Base-by-base conservation (phyloP, 2,888 invertebrate species). In the Pecten maximus region DNA sequence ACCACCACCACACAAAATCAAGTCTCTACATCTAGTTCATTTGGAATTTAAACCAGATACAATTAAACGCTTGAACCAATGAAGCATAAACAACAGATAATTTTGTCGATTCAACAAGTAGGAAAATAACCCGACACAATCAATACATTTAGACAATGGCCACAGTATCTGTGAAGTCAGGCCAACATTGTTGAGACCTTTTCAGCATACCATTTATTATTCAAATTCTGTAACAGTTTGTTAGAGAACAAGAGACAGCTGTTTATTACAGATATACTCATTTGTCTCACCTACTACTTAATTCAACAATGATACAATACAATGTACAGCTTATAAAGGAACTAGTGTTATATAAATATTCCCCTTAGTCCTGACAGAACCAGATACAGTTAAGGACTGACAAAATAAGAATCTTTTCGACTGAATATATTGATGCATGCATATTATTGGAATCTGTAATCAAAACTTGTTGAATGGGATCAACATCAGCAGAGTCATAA, bases 101-200 rank as follows among this genome's bases (percentile, higher is more conserved):
- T 74, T 74, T 74, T 74, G 74, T 74, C 74, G 60, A 74, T 74
- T 74, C 74, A 74, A 74, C 74, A 74, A 74, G 74, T 74, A 74
- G 74, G 28, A 35, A 74, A 74, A 74, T 74, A 74, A 74, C 74
- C 74, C 35, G 35, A 74, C 74, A 10, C 74, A 74, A 74, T 74
- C 74, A 74, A 74, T 74, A 74, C 74, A 28, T 74, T 74, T 28
- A 74, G 74, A 74, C 74, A 74, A 74, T 74, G 35, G 74, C 35
- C 28, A 35, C 35, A 8, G 35, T 74, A 74, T 74, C 74, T 35
- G 74, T 28, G 23, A 74, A 35, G 74, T 74, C 35, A 35, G 74
- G 74, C 35, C 35, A 74, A 74, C 74, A 74, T 23, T 74, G 74
- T 74, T 35, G 74, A 74, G 23, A 74, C 74, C 28, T 74, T 74